phyloP scores from a whole-genome alignment of 2,113 vertebrate genomes.

The Coptodon rendalli region DNA sequence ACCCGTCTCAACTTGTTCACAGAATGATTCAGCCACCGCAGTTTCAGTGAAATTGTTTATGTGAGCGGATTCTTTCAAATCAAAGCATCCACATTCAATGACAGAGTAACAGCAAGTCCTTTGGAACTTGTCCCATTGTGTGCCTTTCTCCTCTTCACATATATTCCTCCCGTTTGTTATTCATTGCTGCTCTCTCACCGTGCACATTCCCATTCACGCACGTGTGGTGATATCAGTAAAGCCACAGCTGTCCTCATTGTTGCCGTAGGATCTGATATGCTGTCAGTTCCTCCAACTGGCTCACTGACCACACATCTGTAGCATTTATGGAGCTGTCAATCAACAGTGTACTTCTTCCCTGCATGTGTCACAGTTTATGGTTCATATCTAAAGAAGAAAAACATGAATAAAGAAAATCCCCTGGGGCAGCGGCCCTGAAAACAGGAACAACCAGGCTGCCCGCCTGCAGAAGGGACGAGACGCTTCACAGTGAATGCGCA shows the following conservation, averaged over 20 bases:
- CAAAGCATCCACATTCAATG: not conserved
- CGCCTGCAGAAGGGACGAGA: not conserved
- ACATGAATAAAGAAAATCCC: not conserved
- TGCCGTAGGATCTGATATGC: not conserved
- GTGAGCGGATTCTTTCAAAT: too few species aligned
- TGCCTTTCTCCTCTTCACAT: not conserved
- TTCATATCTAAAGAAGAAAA: not conserved
- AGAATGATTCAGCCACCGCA: too few species aligned
- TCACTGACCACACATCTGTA: not conserved
- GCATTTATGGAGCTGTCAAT: not conserved
- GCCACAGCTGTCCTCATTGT: not conserved
- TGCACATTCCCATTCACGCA: not conserved
- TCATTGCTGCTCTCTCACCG: not conserved
- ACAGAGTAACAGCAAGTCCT: not conserved
- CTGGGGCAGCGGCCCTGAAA: not conserved
- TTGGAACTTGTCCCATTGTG: not conserved
- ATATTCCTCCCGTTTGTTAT: not conserved
- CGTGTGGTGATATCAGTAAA: not conserved
- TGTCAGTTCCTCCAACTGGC: not conserved
- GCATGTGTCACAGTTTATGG: not conserved
- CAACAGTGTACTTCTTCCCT: not conserved
- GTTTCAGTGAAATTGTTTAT: too few species aligned
- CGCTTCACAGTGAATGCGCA: not conserved
- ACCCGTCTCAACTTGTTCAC: too few species aligned
- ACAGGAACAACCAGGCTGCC: not conserved